These are phyloP conservation scores for Palythoa grandiflora DNA, from an alignment of 92 coral and sea anemone genomes.

Conservation along the genomic window DNA sequence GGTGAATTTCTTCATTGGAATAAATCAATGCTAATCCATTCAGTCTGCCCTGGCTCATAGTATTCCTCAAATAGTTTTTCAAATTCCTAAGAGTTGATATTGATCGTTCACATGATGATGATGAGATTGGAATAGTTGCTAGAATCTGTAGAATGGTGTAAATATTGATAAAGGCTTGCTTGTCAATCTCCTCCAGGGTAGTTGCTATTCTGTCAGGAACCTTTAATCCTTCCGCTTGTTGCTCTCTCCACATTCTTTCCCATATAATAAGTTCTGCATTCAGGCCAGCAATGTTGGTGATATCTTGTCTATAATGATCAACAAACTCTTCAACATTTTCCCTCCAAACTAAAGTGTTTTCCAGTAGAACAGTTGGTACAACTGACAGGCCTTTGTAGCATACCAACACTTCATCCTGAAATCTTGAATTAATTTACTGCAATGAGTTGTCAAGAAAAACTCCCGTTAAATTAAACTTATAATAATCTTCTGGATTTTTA, in stretches of 20 bases:
- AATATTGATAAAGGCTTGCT: slow-evolving; percentile 47
- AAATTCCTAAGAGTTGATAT: slow-evolving; percentile 59
- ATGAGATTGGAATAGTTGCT: slow-evolving; percentile 64
- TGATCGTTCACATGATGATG: slow-evolving; percentile 71
- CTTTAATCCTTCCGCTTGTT: slow-evolving; percentile 52
- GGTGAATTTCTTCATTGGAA: slow-evolving; percentile 50
- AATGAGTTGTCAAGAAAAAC: slow-evolving; percentile 3
- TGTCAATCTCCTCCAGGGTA: slow-evolving; percentile 62
- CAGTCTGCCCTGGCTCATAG: slow-evolving; percentile 71
- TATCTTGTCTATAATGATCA: slow-evolving; percentile 60
- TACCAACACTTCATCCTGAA: not conserved
- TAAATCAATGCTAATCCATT: slow-evolving; percentile 68
- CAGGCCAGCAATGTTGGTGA: slow-evolving; percentile 67
- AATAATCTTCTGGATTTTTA: slow-evolving; percentile 20
- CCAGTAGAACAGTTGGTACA: not conserved
- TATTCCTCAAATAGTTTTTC: slow-evolving; percentile 68
- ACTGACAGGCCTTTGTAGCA: not conserved
- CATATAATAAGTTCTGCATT: slow-evolving; percentile 64
- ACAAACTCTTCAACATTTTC: not conserved
- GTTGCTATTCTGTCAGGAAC: slow-evolving; percentile 62
- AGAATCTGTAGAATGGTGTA: slow-evolving; percentile 64
- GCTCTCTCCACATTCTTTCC: slow-evolving; percentile 65
- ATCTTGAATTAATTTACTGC: not conserved
- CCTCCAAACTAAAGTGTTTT: slow-evolving; percentile 9
- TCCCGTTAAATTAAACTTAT: not conserved